Percentiles rank a stretch among this genome's conserved stretches.
Conservation (phyloP, 2,888 invertebrate species). For the Barypeithes pellucidus region DNA sequence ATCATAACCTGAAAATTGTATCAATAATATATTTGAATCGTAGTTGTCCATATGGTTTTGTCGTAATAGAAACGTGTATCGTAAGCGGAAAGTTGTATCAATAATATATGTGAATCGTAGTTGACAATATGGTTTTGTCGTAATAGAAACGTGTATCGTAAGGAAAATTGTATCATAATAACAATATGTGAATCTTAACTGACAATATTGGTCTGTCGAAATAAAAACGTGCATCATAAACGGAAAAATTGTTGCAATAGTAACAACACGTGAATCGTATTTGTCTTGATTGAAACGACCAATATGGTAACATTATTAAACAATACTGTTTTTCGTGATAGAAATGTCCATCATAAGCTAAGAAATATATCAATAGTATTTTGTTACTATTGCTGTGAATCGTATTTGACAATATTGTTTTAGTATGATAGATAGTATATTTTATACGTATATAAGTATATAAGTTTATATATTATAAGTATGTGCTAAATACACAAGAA, state of each 20-base stretch:
- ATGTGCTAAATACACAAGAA: too few relatives aligned
- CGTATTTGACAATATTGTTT: background rate
- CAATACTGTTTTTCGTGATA: too few relatives aligned
- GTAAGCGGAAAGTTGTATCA: background rate
- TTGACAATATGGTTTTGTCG: background rate
- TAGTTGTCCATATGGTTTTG: background rate
- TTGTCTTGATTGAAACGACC: too few relatives aligned
- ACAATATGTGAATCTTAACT: background rate
- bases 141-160: background rate
- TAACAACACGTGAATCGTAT: background rate
- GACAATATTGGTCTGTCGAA: background rate
- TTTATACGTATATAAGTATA: too few relatives aligned
- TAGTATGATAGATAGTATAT: too few relatives aligned
- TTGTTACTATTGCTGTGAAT: too few relatives aligned
- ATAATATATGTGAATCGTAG: conserved; percentile 1
- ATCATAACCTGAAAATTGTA: background rate
- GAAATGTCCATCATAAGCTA: too few relatives aligned
- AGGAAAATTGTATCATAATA: background rate
- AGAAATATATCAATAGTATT: background rate
- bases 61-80: background rate
- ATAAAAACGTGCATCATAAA: background rate
- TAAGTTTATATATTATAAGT: too few relatives aligned
- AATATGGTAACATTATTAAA: too few relatives aligned
- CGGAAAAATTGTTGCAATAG: background rate
- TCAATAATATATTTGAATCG: background rate